Evolutionary conservation across 2,888 invertebrate species (phyloP), one percentile per base, ranked within the genome.

Genomic region (Saturnia japonica): DNA sequence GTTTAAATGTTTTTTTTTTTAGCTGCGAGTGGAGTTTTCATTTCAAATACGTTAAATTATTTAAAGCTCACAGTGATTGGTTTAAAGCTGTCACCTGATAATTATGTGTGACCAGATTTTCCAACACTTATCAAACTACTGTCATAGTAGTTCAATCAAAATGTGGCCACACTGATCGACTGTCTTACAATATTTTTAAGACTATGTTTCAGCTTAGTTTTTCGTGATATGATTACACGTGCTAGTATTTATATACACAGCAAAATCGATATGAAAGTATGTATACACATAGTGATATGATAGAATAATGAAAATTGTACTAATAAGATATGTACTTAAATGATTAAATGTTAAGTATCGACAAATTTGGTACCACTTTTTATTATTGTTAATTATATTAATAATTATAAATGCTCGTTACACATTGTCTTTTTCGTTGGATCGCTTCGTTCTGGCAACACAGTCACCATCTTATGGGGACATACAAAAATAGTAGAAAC

Each of bases 261-360:
- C 89, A 89, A 89, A 87, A 90, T 91, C 90, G 93, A 94, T 93
- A 93, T 94, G 93, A 85, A 86, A 90, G 89, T 93, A 90, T 93
- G 89, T 93, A 90, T 93, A 93, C 92, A 93, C 90, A 89, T 87
- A 88, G 90, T 93, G 93, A 94, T 94, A 94, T 94, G 93, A 92
- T 84, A 88, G 81, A 83, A 82, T 83, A 85, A 87, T 90, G 90
- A 85, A 91, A 88, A 91, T 93, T 92, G 92, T 92, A 91, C 93
- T 93, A 92, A 90, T 86, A 86, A 91, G 93, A 93, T 93, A 94
- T 93, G 93, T 93, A 91, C 90, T 91, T 90, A 91, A 89, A 89
- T 81, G 86, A 88, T 89, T 87, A 82, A 85, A 83, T 84, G 80
- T 85, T 87, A 86, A 81, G 85, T 89, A 86, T 88, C 85, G 83